Evolutionary conservation across 2,797 vertebrate species (phyloP).

Genomic region (Paratrypauchen microcephalus): DNA sequence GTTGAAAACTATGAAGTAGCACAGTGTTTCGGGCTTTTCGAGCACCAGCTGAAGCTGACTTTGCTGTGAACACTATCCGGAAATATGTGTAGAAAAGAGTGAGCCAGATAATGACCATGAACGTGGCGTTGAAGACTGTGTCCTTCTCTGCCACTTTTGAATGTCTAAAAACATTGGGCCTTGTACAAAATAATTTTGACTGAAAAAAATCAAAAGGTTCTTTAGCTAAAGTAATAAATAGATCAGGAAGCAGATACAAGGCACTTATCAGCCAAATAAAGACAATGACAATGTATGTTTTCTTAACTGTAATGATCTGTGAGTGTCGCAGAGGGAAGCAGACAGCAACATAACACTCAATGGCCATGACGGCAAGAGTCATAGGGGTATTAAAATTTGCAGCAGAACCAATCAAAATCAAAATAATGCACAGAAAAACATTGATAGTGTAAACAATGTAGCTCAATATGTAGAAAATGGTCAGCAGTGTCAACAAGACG

Average conservation of each 20-base stretch:
- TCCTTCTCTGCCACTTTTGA: slow-evolving; percentile 41
- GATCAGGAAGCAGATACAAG: slow-evolving; percentile 46
- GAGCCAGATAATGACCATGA: slow-evolving; percentile 58
- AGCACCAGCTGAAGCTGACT: not conserved
- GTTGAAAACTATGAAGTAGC: slow-evolving; percentile 47
- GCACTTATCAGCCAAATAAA: slow-evolving; percentile 55
- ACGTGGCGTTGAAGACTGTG: slow-evolving; percentile 22
- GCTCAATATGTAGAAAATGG: slow-evolving; percentile 34
- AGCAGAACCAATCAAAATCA: slow-evolving; percentile 23
- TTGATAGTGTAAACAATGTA: slow-evolving; percentile 14
- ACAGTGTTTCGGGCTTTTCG: slow-evolving; percentile 59
- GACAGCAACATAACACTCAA: slow-evolving; percentile 61
- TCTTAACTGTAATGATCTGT: slow-evolving; percentile 60
- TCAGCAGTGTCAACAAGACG: slow-evolving; percentile 42
- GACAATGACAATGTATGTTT: slow-evolving; percentile 54
- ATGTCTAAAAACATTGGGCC: slow-evolving; percentile 43
- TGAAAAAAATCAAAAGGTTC: slow-evolving; percentile 45
- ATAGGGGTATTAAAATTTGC: slow-evolving; percentile 45
- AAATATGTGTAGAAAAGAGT: slow-evolving; percentile 67
- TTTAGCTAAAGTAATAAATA: slow-evolving; percentile 50
- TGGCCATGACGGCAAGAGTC: slow-evolving; percentile 62
- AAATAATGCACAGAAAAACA: slow-evolving; percentile 38
- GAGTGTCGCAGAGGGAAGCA: slow-evolving; percentile 59
- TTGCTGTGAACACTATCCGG: slow-evolving; percentile 54
- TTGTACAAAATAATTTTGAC: slow-evolving; percentile 37